Percentiles rank a stretch among this genome's conserved stretches.
These are phyloP conservation scores for Eurypyga helias DNA, from an alignment of 2,113 vertebrate species.

Conservation along the genomic window DNA sequence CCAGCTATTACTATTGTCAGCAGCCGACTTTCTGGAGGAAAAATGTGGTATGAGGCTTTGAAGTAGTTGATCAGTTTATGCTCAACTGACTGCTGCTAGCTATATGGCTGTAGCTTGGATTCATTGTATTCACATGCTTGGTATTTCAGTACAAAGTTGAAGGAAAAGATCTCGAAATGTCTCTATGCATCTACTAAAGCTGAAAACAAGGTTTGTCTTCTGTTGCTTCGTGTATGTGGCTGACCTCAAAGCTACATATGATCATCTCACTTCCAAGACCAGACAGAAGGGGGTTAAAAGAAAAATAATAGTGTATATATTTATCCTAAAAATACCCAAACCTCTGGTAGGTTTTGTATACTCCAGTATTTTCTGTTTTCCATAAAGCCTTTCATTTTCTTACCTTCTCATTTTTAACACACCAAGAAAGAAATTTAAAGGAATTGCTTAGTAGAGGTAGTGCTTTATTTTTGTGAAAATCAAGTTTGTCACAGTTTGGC, in stretches of 20 bases:
- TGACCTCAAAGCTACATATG: neutral
- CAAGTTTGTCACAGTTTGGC: neutral
- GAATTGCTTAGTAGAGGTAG: neutral
- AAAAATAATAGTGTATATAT: neutral
- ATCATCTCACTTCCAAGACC: neutral
- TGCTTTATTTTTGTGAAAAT: neutral
- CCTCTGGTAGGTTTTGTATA: neutral
- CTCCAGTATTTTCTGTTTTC: neutral
- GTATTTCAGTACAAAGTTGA: neutral
- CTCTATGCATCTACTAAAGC: neutral
- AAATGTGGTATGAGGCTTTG: neutral
- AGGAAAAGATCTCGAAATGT: neutral
- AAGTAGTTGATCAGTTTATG: conserved; percentile 1
- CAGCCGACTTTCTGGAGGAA: neutral
- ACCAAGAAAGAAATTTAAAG: neutral
- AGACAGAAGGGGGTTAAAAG: neutral
- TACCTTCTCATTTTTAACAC: neutral
- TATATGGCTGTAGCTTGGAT: neutral
- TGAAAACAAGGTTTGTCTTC: neutral
- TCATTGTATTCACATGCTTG: neutral
- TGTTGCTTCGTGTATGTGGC: neutral
- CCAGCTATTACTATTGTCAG: conserved; percentile 13
- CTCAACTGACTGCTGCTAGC: neutral
- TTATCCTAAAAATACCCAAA: neutral
- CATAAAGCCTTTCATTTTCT: neutral